These are phyloP conservation scores for Prionailurus viverrinus DNA, from an alignment of 2,113 vertebrate genomes.

Conservation along the genomic window DNA sequence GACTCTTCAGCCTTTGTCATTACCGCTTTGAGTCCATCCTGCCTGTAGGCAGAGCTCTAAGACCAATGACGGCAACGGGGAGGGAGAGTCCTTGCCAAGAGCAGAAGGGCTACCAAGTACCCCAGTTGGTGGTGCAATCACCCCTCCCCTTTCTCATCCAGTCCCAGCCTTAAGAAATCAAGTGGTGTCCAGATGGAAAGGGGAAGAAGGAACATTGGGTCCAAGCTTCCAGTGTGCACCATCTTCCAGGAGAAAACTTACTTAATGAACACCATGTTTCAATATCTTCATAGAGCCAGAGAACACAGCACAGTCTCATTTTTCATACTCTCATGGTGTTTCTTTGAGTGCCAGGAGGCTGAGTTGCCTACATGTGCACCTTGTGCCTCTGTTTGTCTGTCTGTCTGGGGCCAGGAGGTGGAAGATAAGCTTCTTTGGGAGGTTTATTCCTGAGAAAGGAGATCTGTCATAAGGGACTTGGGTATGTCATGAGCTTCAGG, in stretches of 20 bases:
- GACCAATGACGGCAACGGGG: rapidly evolving
- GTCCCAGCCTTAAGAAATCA: not conserved
- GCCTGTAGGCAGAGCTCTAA: not conserved
- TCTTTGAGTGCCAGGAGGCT: not conserved
- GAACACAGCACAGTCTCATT: rapidly evolving
- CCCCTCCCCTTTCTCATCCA: not conserved
- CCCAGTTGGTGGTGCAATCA: too few relatives aligned
- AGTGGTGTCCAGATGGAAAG: not conserved
- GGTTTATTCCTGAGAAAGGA: slow-evolving; percentile 25
- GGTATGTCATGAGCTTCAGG: not conserved
- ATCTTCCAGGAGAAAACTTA: not conserved
- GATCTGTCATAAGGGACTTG: slow-evolving; percentile 16
- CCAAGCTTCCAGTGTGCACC: not conserved
- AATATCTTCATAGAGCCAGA: not conserved
- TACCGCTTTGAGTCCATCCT: not conserved
- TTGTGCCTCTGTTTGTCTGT: not conserved
- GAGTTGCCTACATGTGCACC: not conserved
- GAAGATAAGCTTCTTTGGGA: slow-evolving; percentile 53
- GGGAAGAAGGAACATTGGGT: not conserved
- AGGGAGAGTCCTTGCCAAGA: not conserved
- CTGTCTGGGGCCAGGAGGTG: not conserved
- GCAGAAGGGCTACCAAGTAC: too few relatives aligned
- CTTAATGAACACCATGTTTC: not conserved
- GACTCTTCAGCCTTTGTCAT: not conserved
- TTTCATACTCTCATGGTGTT: rapidly evolving